Conservation (phyloP, 2,888 invertebrate species). For the Conops quadrifasciatus region DNA sequence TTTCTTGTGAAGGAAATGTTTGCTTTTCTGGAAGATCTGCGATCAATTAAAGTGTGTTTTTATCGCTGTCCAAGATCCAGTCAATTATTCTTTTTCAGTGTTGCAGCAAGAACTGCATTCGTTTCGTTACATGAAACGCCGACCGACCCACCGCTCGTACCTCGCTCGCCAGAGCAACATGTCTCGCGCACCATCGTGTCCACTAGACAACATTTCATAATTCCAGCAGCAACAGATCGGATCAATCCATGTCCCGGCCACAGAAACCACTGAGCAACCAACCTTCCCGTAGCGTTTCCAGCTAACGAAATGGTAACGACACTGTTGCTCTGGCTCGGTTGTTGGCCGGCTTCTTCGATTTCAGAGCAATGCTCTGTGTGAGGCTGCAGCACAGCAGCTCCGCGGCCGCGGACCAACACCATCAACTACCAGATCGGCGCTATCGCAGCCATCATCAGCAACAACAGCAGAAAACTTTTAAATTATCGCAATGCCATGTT, state of each 20-base stretch:
- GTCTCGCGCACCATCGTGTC: not conserved
- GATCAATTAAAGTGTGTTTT: not conserved
- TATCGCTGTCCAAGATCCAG: not conserved
- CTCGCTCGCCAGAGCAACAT: conserved; percentile 8
- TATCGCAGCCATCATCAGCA: conserved; percentile 13
- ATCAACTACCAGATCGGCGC: not conserved
- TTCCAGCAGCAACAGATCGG: conserved; percentile 26
- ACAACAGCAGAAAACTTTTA: conserved; percentile 18
- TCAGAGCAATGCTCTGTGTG: conserved; percentile 4
- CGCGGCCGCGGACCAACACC: not conserved
- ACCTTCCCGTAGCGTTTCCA: too few relatives aligned
- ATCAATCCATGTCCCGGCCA: not conserved
- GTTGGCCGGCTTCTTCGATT: conserved; percentile 10
- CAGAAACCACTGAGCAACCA: not conserved
- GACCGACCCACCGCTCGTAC: conserved; percentile 1
- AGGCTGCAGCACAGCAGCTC: not conserved
- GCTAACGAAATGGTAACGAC: not conserved
- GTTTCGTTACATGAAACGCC: conserved; percentile 8
- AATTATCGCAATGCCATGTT: conserved; percentile 21
- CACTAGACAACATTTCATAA: conserved; percentile 17
- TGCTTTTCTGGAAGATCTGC: not conserved
- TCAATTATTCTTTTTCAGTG: not conserved
- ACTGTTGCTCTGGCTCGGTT: conserved; percentile 13
- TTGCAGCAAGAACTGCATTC: not conserved
- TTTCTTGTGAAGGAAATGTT: too few relatives aligned